Evolutionary conservation across 1,140 invertebrate species (phyloP), one percentile per base, ranked within the genome.

Genomic region (Zaprionus kolodkinae): DNA sequence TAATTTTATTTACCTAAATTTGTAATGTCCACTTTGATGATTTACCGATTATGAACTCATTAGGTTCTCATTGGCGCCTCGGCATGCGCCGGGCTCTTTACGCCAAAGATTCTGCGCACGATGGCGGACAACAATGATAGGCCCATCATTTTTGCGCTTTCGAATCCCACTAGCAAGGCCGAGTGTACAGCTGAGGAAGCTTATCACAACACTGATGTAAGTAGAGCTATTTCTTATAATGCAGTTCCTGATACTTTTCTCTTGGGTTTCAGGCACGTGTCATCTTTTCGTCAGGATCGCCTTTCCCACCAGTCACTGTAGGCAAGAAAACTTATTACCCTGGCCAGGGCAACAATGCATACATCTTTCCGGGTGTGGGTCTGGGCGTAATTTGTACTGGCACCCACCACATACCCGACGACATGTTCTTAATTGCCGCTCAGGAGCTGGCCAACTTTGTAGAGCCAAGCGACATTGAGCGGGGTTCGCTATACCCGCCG

Each of bases 271-370:
- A 98, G 97, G 98, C 97, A 54, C 95, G 95, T 52, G 97, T 96
- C 78, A 95, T 99, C 73, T 99, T 98, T 93, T 97, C 97, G 0
- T 98, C 97, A 12, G 98, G 98, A 33, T 98, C 97, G 43, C 98
- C 98, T 0, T 99, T 99, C 93, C 95, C 95, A 48, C 95, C 97
- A 17, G 97, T 99, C 0, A 93, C 94, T 1, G 94, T 96, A 61
- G 94, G 96, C 43, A 97, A 96, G 6, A 96, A 97, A 91, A 95
- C 95, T 3, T 98, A 95, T 92, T 95, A 96, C 72, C 97, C 98
- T 0, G 98, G 98, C 0, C 98, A 99, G 93, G 98, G 98, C 55
- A 99, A 99, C 93, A 99, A 99, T 92, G 97, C 98, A 0, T 99
- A 99, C 93, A 99, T 99, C 72, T 99, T 99, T 93, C 98, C 98